phyloP scores from a whole-genome alignment of 1,140 invertebrate genomes.

The Phthorimaea operculella region DNA sequence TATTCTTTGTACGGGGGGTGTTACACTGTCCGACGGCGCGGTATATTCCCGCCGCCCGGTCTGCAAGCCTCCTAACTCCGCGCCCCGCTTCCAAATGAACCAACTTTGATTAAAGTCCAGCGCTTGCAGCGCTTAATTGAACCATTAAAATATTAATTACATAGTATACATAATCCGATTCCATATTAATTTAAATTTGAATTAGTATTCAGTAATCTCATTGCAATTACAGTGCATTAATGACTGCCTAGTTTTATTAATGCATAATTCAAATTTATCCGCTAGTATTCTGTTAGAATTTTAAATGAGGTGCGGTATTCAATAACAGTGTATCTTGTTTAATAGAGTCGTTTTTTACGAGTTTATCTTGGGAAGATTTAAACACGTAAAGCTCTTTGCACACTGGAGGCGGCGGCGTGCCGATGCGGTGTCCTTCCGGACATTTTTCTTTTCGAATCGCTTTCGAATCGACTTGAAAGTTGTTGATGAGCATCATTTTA shows the following conservation, averaged over 20 bases:
- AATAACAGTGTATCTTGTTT: neutral
- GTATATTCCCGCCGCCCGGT: neutral
- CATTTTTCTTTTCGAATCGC: neutral
- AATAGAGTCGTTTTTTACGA: neutral
- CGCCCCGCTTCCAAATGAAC: slow-evolving; percentile 36
- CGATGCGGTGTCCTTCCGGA: neutral
- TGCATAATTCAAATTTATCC: too few relatives aligned
- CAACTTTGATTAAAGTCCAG: slow-evolving; percentile 52
- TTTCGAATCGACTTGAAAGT: neutral
- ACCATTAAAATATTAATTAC: slow-evolving; percentile 4
- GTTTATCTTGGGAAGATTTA: neutral
- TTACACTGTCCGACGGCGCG: slow-evolving; percentile 25
- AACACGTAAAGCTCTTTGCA: neutral
- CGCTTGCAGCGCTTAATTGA: slow-evolving; percentile 20
- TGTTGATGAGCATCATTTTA: too few relatives aligned
- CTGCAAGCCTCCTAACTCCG: slow-evolving; percentile 25
- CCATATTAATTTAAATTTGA: neutral
- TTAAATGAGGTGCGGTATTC: too few relatives aligned
- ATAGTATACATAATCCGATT: neutral
- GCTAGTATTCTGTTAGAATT: too few relatives aligned
- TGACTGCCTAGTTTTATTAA: too few relatives aligned
- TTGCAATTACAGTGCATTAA: too few relatives aligned
- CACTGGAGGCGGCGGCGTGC: neutral
- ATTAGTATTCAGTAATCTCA: too few relatives aligned
- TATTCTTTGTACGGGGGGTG: slow-evolving; percentile 57